Evolutionary conservation across 1,140 invertebrate genomes (phyloP), one percentile per base, ranked within the genome.

Genomic region (Ptiloglossa arizonensis): DNA sequence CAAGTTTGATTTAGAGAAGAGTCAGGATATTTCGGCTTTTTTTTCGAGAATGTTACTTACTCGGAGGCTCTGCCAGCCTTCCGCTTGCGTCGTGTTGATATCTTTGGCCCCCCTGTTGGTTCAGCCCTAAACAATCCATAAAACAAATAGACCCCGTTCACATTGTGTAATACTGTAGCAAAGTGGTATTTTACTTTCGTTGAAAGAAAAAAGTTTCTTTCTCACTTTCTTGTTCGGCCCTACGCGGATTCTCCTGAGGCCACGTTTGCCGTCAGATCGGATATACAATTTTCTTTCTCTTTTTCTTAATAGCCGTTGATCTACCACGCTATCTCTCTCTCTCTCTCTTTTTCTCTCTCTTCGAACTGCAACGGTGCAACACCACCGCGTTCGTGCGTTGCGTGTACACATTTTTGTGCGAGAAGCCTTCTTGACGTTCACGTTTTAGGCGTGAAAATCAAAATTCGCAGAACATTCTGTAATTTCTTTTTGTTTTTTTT

Each of bases 101-200:
- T 91, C 92, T 93, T 93, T 92, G 91, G 89, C 89, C 91, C 92
- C 92, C 92, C 92, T 89, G 91, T 92, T 84, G 92, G 91, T 91
- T 93, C 91, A 91, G 90, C 91, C 92, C 92, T 93, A 93, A 92
- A 93, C 92, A 93, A 81, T 92, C 87, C 90, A 92, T 80, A 92
- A 91, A 92, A 91, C 90, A 91, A 91, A 90, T 86, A 88, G 82
- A 85, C 89, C 90, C 89, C 83, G 70, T 90, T 90, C 87, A 90
- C 70, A 89, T 90, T 86, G 86, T 87, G 87, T 84, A 87, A 79
- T 78, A 87, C 68, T 78, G 52, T 77, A 57, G 80, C 52, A 63
- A 74, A 72, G 48, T 38, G 56, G 17, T 56, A 63, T 35, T 46
- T 81, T 66, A 50, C 41, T 50, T 52, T 54, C 48, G 38, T 80